Conservation (phyloP, 2,797 vertebrate species). For the Cryptoblepharus egeriae region DNA sequence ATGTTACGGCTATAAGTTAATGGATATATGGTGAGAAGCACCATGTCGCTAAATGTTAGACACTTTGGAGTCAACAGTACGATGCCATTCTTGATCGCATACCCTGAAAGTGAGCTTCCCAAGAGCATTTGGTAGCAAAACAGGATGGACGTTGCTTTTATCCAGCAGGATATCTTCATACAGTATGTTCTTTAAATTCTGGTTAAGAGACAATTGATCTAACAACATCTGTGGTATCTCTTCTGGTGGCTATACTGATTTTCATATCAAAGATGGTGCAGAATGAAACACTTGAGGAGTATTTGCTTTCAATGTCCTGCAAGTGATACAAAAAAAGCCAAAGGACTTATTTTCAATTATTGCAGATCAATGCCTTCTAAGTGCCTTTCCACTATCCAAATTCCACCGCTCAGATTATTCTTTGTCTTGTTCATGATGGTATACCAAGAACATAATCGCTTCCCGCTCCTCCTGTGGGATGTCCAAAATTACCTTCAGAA, state of each 20-base stretch:
- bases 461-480: slow-evolving; percentile 24
- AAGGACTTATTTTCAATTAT: slow-evolving; percentile 38
- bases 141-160: background rate
- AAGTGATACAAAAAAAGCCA: slow-evolving; percentile 12
- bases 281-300: background rate
- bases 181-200: background rate
- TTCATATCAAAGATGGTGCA: background rate
- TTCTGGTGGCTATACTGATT: background rate
- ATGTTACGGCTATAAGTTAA: no score
- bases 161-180: background rate
- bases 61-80: background rate
- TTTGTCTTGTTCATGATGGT: slow-evolving; percentile 36
- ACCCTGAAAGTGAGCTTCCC: background rate
- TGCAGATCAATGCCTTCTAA: slow-evolving; percentile 41
- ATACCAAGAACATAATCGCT: slow-evolving; percentile 23
- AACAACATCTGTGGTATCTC: background rate
- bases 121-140: background rate
- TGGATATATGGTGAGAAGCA: background rate
- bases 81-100: background rate
- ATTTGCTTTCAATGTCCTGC: slow-evolving; percentile 18
- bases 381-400: slow-evolving; percentile 28
- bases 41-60: background rate
- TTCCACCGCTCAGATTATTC: slow-evolving; percentile 33
- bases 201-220: background rate
- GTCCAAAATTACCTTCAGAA: slow-evolving; percentile 24